These are phyloP conservation scores for Lucifuga dentata DNA, from an alignment of 2,113 vertebrate genomes.

Conservation along the genomic window DNA sequence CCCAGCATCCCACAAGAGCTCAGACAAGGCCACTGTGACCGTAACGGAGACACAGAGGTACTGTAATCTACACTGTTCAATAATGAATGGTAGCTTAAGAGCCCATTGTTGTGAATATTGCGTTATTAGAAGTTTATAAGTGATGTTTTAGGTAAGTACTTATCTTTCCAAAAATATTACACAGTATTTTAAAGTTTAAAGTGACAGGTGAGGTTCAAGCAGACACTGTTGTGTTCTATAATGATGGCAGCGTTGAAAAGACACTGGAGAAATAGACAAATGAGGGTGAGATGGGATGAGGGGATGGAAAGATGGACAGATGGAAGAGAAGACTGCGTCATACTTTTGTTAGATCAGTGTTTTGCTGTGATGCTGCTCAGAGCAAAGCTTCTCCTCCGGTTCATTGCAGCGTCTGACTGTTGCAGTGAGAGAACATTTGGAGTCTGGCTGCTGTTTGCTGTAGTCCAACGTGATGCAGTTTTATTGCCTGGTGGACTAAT, in stretches of 20 bases:
- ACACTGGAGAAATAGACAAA: slow-evolving; percentile 7
- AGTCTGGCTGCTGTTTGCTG: slow-evolving; percentile 22
- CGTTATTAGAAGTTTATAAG: slow-evolving; percentile 49
- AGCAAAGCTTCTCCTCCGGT: slow-evolving; percentile 10
- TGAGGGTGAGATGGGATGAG: neutral
- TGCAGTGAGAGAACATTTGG: slow-evolving; percentile 31
- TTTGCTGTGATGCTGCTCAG: slow-evolving; percentile 20
- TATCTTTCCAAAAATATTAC: slow-evolving; percentile 29
- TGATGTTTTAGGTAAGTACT: slow-evolving; percentile 18
- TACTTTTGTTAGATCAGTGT: slow-evolving; percentile 6
- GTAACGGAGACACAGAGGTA: slow-evolving; percentile 67
- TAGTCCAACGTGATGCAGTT: slow-evolving; percentile 32
- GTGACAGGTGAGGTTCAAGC: slow-evolving; percentile 31
- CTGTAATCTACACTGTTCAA: slow-evolving; percentile 49
- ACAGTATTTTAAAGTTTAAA: neutral
- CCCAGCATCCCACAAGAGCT: slow-evolving; percentile 77
- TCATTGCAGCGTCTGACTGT: slow-evolving; percentile 16
- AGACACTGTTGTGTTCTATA: slow-evolving; percentile 25
- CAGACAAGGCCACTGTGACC: slow-evolving; percentile 60
- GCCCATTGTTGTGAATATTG: slow-evolving; percentile 4
- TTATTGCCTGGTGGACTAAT: slow-evolving; percentile 33
- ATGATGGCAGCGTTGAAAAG: slow-evolving; percentile 16
- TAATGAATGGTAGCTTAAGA: slow-evolving; percentile 9
- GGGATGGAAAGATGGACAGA: slow-evolving; percentile 7
- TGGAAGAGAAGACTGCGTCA: slow-evolving; percentile 18